Evolutionary conservation across 2,113 vertebrate species (phyloP).

Genomic region (Neoarius graeffei): DNA sequence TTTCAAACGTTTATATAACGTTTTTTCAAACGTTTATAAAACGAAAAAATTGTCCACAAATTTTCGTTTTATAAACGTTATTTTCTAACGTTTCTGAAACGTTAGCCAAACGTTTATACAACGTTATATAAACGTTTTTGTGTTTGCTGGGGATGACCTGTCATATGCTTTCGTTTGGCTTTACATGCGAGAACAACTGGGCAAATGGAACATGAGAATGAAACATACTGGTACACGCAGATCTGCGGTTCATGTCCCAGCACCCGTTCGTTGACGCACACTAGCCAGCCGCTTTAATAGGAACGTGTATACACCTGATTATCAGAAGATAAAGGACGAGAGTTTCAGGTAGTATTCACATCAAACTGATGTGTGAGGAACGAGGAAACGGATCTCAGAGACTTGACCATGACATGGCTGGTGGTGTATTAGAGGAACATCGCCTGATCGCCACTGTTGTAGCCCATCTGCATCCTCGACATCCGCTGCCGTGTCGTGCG

Average conservation of each 20-base stretch:
- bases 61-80: too few relatives aligned
- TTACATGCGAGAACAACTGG: not conserved
- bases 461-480: not conserved
- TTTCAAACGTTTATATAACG: too few relatives aligned
- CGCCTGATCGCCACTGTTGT: too few relatives aligned
- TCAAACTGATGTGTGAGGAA: not conserved
- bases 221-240: too few relatives aligned
- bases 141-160: too few relatives aligned
- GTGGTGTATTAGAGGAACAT: not conserved
- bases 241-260: not conserved
- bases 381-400: not conserved
- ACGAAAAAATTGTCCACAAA: too few relatives aligned
- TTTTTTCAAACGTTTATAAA: too few relatives aligned
- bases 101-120: too few relatives aligned
- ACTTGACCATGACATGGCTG: not conserved
- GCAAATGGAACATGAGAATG: not conserved
- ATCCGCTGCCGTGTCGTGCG: not conserved
- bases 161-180: constrained; percentile 61
- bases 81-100: too few relatives aligned
- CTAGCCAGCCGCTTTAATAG: not conserved
- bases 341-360: not conserved
- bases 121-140: too few relatives aligned
- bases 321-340: not conserved
- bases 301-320: constrained; percentile 57
- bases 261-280: not conserved